phyloP scores from a whole-genome alignment of 2,888 invertebrate genomes.

The Tortrix viridana region DNA sequence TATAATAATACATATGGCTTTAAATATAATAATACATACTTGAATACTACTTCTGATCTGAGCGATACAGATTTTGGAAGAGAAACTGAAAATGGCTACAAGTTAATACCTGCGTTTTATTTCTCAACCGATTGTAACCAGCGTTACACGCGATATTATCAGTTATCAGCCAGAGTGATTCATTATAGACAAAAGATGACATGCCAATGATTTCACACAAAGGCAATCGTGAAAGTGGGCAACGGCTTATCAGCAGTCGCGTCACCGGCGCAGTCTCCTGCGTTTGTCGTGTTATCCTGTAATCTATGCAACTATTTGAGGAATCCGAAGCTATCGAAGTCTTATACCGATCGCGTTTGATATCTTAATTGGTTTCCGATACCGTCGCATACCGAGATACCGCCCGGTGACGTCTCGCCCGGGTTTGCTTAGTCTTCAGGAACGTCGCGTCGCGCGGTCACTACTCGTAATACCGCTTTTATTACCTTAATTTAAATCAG shows the following conservation, averaged over 20 bases:
- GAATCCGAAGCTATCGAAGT: constrained; percentile 64
- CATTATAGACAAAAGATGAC: constrained; percentile 23
- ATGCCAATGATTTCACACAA: constrained; percentile 18
- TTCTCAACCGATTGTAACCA: constrained; percentile 26
- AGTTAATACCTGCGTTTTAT: not conserved
- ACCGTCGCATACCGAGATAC: constrained; percentile 59
- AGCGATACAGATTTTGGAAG: no score
- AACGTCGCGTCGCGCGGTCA: constrained; percentile 10
- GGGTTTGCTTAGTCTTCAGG: constrained; percentile 14
- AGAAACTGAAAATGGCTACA: not conserved
- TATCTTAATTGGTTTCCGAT: constrained; percentile 63
- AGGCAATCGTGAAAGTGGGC: constrained; percentile 31
- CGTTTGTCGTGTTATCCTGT: constrained; percentile 50
- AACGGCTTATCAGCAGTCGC: constrained; percentile 41
- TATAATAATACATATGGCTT: no score
- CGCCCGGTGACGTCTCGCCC: constrained; percentile 38
- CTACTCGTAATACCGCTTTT: constrained; percentile 1
- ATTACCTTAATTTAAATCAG: constrained; percentile 6
- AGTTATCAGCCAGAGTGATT: constrained; percentile 27
- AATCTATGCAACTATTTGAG: constrained; percentile 63
- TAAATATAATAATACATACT: no score
- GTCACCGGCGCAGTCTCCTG: constrained; percentile 43
- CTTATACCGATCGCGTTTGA: constrained; percentile 58
- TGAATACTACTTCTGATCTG: no score
- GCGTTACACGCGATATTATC: not conserved